A percentile compares a stretch with the other conserved stretches of the same genome.
Conservation (phyloP, 2,888 invertebrate genomes). For the Ctenicera cuprea region DNA sequence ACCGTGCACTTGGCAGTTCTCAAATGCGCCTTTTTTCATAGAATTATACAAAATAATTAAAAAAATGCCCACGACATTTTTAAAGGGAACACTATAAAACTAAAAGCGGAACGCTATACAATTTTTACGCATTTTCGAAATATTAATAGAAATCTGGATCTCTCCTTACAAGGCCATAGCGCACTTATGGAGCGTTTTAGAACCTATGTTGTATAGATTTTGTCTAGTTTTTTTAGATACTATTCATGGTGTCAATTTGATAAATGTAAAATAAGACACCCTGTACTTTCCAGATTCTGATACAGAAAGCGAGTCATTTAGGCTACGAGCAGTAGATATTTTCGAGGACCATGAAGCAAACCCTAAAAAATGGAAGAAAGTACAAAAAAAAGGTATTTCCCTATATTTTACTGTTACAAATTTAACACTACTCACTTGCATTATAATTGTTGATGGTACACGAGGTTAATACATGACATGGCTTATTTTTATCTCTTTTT, state of each 20-base stretch:
- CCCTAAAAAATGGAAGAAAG: neutral
- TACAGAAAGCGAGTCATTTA: neutral
- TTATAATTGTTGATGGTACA: constrained; percentile 18
- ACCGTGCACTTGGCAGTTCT: too few relatives aligned
- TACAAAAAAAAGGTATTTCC: neutral
- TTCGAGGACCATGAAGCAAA: neutral
- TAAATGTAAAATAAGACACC: neutral
- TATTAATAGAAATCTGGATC: neutral
- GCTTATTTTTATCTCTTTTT: neutral
- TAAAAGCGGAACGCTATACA: too few relatives aligned
- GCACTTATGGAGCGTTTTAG: neutral
- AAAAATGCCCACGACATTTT: too few relatives aligned
- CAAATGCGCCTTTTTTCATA: too few relatives aligned
- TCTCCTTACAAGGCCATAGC: neutral
- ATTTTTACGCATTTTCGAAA: neutral
- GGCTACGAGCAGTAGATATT: neutral
- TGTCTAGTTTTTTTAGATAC: neutral
- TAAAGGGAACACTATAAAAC: too few relatives aligned
- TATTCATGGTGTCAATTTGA: neutral
- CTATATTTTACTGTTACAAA: neutral
- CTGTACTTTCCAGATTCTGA: constrained; percentile 2
- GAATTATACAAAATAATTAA: too few relatives aligned
- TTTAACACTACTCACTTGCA: neutral
- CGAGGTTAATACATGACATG: neutral
- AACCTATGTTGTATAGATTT: neutral